Evolutionary conservation across 2,797 vertebrate species (phyloP), one percentile per base, ranked within the genome.

Genomic region (Tiaroga cobitis): DNA sequence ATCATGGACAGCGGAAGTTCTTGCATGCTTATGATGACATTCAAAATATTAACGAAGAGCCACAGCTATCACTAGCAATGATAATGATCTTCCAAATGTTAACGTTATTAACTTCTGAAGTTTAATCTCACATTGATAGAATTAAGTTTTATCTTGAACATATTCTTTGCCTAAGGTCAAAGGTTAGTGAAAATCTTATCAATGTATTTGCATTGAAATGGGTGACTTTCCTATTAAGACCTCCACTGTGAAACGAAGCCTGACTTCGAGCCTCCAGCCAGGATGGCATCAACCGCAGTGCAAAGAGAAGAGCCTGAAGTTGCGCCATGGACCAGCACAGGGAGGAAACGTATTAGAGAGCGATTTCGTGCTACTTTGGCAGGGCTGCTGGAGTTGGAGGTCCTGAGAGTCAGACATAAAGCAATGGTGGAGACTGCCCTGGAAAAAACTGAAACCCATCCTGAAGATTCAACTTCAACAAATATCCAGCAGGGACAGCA

Each of bases 341-440:
- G 46, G 24, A 88, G 85, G 15, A 85, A 81, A 39, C 88, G 90
- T 37, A 88, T 90, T 15, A 65, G 83, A 85, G 89, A 90, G 11
- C 88, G 91, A 2, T 91, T 91, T 78, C 87, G 87, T 63, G 90
- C 90, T 19, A 86, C 88, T 46, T 78, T 92, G 75, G 90, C 90
- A n/a, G 91, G 91, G 24, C 82, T 92, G n/a, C 65, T 91, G 51
- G 91, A 92, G 84, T 88, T 92, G 78, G 90, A 91, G 26, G 76
- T 91, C 54, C 80, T 92, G 73, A 89, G 87, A 78, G 79, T 84
- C n/a, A 90, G 82, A 26, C 88, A 91, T 76, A 89, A 85, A 82
- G 61, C 56, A 67, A 89, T 90, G 87, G 90, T 92, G 80, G 90
- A 91, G 15, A 67, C 65, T 1, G 90, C 56, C 0, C 68, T 92